A percentile compares a stretch with the other conserved stretches of the same genome.
Conservation (phyloP, 2,888 invertebrate species). For the Xestobium rufovillosum region DNA sequence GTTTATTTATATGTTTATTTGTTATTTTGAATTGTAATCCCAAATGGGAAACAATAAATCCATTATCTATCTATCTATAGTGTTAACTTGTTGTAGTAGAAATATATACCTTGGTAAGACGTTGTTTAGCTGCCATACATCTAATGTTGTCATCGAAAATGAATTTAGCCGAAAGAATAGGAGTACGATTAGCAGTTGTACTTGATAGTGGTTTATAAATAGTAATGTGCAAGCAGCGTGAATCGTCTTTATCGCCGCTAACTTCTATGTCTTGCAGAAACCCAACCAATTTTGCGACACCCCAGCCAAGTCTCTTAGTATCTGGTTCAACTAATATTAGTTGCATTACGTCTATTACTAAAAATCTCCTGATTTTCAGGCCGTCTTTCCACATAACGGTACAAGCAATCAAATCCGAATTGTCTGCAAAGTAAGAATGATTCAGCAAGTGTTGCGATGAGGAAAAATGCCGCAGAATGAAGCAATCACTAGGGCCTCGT, state of each 20-base stretch:
- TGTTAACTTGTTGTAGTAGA: too few species aligned
- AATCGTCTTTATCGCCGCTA: slow-evolving; percentile 93
- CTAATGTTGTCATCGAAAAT: slow-evolving; percentile 98
- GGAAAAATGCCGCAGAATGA: slow-evolving; percentile 25
- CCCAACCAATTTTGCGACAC: slow-evolving; percentile 93
- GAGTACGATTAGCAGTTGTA: slow-evolving; percentile 60
- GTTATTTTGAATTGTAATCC: too few species aligned
- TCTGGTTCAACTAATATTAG: slow-evolving; percentile 97
- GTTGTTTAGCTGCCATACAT: slow-evolving; percentile 97
- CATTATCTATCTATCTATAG: too few species aligned
- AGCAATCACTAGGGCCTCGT: slow-evolving; percentile 29
- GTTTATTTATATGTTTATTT: too few species aligned
- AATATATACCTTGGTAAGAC: slow-evolving; percentile 65
- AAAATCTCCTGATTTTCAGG: slow-evolving; percentile 81
- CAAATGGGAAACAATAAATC: too few species aligned
- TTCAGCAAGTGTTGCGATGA: slow-evolving; percentile 16
- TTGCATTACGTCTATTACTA: slow-evolving; percentile 93
- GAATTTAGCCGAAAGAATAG: slow-evolving; percentile 84
- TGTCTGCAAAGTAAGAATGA: slow-evolving; percentile 59
- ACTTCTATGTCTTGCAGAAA: slow-evolving; percentile 94
- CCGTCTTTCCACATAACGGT: slow-evolving; percentile 87
- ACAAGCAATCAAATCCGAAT: slow-evolving; percentile 95
- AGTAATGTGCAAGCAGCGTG: slow-evolving; percentile 87
- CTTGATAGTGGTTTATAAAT: slow-evolving; percentile 73
- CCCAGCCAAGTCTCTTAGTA: slow-evolving; percentile 90